A percentile compares a stretch with the other conserved stretches of the same genome.
Conservation (phyloP, 1,140 invertebrate genomes). For the Wasmannia auropunctata region DNA sequence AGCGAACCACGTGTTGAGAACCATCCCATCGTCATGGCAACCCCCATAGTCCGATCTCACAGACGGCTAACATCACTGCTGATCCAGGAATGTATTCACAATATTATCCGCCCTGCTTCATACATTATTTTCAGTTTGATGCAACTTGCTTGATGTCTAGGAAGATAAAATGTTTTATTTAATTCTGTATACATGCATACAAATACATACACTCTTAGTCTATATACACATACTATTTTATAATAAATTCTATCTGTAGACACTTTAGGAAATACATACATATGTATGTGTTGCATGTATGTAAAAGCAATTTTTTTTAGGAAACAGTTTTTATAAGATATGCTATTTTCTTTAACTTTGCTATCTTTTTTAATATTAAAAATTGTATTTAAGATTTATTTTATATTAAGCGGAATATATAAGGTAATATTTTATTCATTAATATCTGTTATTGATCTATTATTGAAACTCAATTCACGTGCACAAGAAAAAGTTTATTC, state of each 20-base stretch:
- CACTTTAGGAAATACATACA: background rate
- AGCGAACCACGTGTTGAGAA: constrained; percentile 80
- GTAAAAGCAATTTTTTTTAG: background rate
- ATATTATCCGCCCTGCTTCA: constrained; percentile 24
- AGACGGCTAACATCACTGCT: constrained; percentile 63
- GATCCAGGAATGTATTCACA: constrained; percentile 64
- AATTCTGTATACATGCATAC: background rate
- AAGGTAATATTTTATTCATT: too few species aligned
- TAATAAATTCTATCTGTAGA: background rate
- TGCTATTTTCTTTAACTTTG: background rate
- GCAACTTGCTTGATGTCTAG: background rate
- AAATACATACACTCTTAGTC: too few species aligned
- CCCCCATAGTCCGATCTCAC: constrained; percentile 73
- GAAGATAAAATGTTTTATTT: background rate
- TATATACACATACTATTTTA: background rate
- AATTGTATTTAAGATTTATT: background rate
- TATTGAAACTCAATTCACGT: too few species aligned
- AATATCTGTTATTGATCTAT: too few species aligned
- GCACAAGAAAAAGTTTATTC: too few species aligned
- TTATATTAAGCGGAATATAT: too few species aligned
- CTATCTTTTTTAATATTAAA: background rate
- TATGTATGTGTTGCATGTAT: background rate
- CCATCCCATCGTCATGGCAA: constrained; percentile 79
- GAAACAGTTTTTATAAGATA: background rate
- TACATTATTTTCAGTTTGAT: constrained; percentile 31